Percentiles rank a stretch among this genome's conserved stretches.
phyloP scores from a whole-genome alignment of 2,113 vertebrate species.

The Nerophis lumbriciformis region DNA sequence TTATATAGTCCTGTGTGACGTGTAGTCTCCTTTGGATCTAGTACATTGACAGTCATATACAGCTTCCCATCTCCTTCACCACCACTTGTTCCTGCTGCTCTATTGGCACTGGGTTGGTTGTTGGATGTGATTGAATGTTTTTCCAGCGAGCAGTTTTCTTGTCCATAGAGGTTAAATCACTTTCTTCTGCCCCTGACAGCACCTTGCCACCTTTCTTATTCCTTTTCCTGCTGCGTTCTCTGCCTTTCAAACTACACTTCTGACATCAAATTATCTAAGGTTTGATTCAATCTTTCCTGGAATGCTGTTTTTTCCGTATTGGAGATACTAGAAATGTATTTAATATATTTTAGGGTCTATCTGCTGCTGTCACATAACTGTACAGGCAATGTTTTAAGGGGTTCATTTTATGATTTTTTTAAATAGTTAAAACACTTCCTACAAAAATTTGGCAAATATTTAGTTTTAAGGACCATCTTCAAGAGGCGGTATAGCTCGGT shows the following conservation, averaged over 20 bases:
- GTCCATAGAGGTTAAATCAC: conserved; percentile 59
- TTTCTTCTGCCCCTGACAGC: conserved; percentile 24
- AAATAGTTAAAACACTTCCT: no score
- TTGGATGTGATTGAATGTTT: conserved; percentile 40
- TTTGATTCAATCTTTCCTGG: no score
- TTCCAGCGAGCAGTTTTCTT: conserved; percentile 43
- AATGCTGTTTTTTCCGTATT: no score
- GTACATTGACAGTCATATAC: conserved; percentile 35
- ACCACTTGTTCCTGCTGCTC: conserved; percentile 24
- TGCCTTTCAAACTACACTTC: conserved; percentile 3
- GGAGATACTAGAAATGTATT: no score
- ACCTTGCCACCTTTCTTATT: conserved; percentile 17
- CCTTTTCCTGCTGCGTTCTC: conserved; percentile 17
- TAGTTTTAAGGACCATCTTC: no score
- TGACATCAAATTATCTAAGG: background rate
- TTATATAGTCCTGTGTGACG: conserved; percentile 6
- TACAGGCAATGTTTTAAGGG: no score
- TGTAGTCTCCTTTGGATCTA: conserved; percentile 17
- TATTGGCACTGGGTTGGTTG: background rate
- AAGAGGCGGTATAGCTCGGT: no score
- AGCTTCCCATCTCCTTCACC: background rate
- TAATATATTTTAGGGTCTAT: no score
- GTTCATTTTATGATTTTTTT: no score
- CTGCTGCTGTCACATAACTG: no score
- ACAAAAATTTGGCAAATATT: no score